Evolutionary conservation across 2,888 invertebrate genomes (phyloP).

Genomic region (Cistogaster globosa): DNA sequence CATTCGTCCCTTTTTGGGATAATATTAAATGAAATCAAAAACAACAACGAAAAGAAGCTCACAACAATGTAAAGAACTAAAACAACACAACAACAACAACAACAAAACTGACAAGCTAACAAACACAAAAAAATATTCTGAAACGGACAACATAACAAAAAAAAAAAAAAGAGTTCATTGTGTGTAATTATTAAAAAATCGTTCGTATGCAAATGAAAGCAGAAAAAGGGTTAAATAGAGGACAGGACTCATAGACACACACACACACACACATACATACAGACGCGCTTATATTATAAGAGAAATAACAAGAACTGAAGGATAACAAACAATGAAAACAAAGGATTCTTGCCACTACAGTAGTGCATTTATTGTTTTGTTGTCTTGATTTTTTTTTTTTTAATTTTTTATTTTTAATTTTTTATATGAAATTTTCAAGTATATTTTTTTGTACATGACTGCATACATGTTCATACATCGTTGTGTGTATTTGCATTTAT

Average conservation of each 20-base stretch:
- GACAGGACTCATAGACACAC: conserved; percentile 54
- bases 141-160: conserved; percentile 66
- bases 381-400: conserved; percentile 23
- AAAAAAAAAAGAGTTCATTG: conserved; percentile 48
- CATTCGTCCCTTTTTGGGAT: conserved; percentile 72
- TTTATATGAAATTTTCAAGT: conserved; percentile 38
- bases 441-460: conserved; percentile 6
- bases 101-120: conserved; percentile 16
- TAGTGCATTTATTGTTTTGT: conserved; percentile 33
- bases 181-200: conserved; percentile 65
- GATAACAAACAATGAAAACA: conserved; percentile 63
- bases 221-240: conserved; percentile 68
- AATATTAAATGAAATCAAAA: conserved; percentile 59
- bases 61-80: conserved; percentile 41
- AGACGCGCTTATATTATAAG: conserved; percentile 12
- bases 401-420: no score
- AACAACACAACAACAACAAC: conserved; percentile 46
- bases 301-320: conserved; percentile 39
- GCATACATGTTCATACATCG: conserved; percentile 5
- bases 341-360: conserved; percentile 60
- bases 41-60: conserved; percentile 7
- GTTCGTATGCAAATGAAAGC: conserved; percentile 70
- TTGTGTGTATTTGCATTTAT: conserved; percentile 13
- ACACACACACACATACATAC: background rate
- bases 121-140: conserved; percentile 35